A percentile compares a stretch with the other conserved stretches of the same genome.
Conservation (phyloP, 37 sponge, comb jelly and placozoan species). For the Tethya wilhelma region DNA sequence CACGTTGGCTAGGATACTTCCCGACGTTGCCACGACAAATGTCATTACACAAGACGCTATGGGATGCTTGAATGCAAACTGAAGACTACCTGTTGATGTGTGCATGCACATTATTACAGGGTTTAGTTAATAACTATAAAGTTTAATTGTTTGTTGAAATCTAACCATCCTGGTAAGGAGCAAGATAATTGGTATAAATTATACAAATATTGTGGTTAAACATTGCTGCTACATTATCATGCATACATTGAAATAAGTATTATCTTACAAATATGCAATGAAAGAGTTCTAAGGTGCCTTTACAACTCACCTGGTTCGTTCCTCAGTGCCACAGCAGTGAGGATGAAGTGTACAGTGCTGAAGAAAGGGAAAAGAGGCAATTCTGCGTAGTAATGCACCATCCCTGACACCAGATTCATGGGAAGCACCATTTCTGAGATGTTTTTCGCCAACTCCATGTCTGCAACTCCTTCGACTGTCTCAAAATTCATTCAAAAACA, state of each 20-base stretch:
- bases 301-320: slow-evolving; percentile 47
- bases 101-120: no score
- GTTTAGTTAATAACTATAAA: no score
- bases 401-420: neutral
- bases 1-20: slow-evolving; percentile 47
- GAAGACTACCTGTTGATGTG: slow-evolving; percentile 8
- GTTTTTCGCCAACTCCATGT: neutral
- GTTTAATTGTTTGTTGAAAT: no score
- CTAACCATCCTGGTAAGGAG: no score
- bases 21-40: slow-evolving; percentile 45
- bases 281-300: no score
- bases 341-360: slow-evolving; percentile 46
- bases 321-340: slow-evolving; percentile 55
- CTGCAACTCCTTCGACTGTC: neutral
- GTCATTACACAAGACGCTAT: slow-evolving; percentile 64
- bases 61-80: slow-evolving; percentile 67
- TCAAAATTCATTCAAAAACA: no score
- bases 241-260: no score
- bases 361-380: slow-evolving; percentile 60
- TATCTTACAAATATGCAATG: no score
- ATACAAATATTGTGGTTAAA: neutral
- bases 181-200: no score
- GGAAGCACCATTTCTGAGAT: neutral
- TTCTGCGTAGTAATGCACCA: slow-evolving; percentile 24
- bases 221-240: neutral